Evolutionary conservation across 2,888 invertebrate species (phyloP).

Genomic region (Trichopria drosophilae): DNA sequence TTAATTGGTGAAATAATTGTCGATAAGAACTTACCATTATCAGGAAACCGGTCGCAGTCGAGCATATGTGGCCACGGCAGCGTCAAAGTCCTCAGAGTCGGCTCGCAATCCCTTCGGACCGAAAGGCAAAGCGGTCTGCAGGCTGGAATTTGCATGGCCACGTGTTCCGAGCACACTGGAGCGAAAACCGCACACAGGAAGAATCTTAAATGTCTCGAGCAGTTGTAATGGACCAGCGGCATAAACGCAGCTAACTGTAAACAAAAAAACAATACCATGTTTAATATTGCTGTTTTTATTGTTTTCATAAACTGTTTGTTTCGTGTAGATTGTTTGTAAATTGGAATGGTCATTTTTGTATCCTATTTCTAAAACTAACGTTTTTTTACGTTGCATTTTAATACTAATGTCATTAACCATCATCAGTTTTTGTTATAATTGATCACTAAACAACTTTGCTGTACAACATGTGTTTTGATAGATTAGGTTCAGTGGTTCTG

Average conservation of each 20-base stretch:
- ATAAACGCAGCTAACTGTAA: constrained; percentile 73
- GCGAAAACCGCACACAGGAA: constrained; percentile 89
- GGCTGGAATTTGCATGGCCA: constrained; percentile 80
- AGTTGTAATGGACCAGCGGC: constrained; percentile 76
- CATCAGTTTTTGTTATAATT: too few species aligned
- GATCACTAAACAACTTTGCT: too few species aligned
- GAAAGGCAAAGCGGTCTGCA: constrained; percentile 85
- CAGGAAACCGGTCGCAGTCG: constrained; percentile 80
- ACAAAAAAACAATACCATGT: too few species aligned
- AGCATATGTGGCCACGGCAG: constrained; percentile 73
- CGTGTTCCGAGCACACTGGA: constrained; percentile 87
- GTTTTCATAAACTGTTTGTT: too few species aligned
- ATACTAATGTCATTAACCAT: too few species aligned
- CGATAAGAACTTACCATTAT: constrained; percentile 59
- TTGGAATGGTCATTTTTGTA: too few species aligned
- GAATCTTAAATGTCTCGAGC: constrained; percentile 80
- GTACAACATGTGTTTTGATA: too few species aligned
- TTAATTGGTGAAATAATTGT: background rate
- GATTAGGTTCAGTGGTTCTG: too few species aligned
- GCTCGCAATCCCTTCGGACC: constrained; percentile 72
- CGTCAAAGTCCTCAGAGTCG: constrained; percentile 67
- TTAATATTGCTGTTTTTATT: too few species aligned
- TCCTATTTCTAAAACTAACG: too few species aligned
- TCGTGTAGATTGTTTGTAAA: too few species aligned
- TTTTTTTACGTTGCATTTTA: too few species aligned